Conservation (phyloP, 2,888 invertebrate genomes). For the Timema cristinae region DNA sequence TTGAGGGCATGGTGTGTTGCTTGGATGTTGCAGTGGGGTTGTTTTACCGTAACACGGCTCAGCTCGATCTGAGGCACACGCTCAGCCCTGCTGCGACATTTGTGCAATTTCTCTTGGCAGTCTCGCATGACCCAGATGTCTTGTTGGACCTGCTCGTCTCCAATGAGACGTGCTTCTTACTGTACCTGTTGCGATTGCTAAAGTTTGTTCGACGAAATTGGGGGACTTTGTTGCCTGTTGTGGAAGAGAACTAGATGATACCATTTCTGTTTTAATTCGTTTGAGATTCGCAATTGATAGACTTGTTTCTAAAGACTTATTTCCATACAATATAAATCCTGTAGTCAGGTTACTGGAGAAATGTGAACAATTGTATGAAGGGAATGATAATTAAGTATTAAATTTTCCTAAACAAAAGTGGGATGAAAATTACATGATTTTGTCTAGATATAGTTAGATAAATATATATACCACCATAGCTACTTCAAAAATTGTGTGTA, state of each 20-base stretch:
- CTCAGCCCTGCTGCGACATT: conserved; percentile 84
- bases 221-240: conserved; percentile 77
- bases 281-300: conserved; percentile 76
- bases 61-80: conserved; percentile 72
- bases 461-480: background rate
- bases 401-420: background rate
- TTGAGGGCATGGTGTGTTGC: conserved; percentile 89
- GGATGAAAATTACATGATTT: background rate
- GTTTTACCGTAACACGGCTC: conserved; percentile 71
- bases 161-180: conserved; percentile 84
- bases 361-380: conserved; percentile 81
- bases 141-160: conserved; percentile 81
- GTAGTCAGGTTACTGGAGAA: conserved; percentile 77
- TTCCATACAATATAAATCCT: conserved; percentile 88
- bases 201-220: conserved; percentile 81
- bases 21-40: conserved; percentile 83
- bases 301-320: conserved; percentile 75
- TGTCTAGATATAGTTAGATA: background rate
- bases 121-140: conserved; percentile 71
- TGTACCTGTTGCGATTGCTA: conserved; percentile 77
- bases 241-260: conserved; percentile 68
- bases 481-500: conserved; percentile 7
- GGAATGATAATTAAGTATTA: conserved; percentile 53
- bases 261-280: conserved; percentile 77
- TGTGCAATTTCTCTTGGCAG: conserved; percentile 77